Percentiles rank a stretch among this genome's conserved stretches.
Conservation (phyloP, 1,140 invertebrate genomes). For the Contarinia nasturtii region DNA sequence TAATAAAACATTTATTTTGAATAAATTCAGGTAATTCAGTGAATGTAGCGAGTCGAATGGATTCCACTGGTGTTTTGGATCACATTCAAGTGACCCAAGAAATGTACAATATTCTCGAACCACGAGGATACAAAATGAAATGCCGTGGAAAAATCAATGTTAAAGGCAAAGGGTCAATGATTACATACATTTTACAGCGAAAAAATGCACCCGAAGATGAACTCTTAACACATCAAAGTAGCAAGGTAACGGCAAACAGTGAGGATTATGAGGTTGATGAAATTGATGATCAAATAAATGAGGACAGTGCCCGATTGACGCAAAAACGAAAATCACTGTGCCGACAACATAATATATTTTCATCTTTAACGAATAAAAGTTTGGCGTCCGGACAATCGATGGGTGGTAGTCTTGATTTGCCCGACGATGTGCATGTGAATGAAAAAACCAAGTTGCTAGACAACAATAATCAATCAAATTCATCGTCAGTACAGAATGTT, state of each 20-base stretch:
- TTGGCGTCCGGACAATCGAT: slow-evolving; percentile 13
- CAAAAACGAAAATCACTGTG: slow-evolving; percentile 20
- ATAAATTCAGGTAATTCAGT: too few relatives aligned
- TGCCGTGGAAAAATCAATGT: slow-evolving; percentile 72
- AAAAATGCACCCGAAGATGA: not conserved
- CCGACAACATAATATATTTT: slow-evolving; percentile 21
- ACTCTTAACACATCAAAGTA: not conserved
- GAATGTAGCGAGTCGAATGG: slow-evolving; percentile 80
- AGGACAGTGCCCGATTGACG: slow-evolving; percentile 9
- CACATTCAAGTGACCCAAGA: slow-evolving; percentile 79
- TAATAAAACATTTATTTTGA: too few relatives aligned
- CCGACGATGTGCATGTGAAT: slow-evolving; percentile 7
- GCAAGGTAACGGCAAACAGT: not conserved
- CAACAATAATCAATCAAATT: not conserved
- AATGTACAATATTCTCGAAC: slow-evolving; percentile 54
- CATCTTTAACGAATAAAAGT: slow-evolving; percentile 8
- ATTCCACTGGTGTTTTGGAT: slow-evolving; percentile 62
- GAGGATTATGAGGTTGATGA: not conserved
- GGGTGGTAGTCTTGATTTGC: slow-evolving; percentile 7
- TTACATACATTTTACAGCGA: slow-evolving; percentile 63
- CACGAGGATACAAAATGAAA: slow-evolving; percentile 52
- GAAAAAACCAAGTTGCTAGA: not conserved
- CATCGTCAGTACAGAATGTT: too few relatives aligned
- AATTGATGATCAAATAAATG: not conserved
- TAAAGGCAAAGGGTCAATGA: slow-evolving; percentile 88